These are phyloP conservation scores for Dynastes grantii DNA, from an alignment of 2,888 invertebrate species.

Conservation along the genomic window DNA sequence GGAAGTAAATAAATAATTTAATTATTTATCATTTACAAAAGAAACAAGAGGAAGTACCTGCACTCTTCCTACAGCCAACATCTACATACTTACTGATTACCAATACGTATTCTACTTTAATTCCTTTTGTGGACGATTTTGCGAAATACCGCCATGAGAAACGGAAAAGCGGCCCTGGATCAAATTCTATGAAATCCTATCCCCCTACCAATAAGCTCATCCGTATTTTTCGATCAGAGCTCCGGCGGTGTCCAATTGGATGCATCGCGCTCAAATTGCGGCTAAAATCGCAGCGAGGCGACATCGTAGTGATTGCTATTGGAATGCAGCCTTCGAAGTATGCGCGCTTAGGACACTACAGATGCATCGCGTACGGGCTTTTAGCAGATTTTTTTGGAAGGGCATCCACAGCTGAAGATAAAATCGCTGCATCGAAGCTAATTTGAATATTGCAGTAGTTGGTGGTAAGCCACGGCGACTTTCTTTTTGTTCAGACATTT, in stretches of 20 bases:
- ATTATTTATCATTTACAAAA: too few relatives aligned
- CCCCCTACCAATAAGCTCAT: background rate
- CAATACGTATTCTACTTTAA: too few relatives aligned
- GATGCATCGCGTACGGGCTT: too few relatives aligned
- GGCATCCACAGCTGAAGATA: background rate
- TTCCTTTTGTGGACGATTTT: too few relatives aligned
- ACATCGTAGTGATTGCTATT: too few relatives aligned
- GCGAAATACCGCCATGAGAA: background rate
- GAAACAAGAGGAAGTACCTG: too few relatives aligned
- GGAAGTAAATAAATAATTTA: too few relatives aligned
- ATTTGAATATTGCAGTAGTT: conserved; percentile 17
- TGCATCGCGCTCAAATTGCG: background rate
- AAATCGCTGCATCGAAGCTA: conserved; percentile 12
- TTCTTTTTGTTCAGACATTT: background rate
- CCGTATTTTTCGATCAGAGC: background rate
- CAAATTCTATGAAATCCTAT: background rate
- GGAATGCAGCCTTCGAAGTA: too few relatives aligned
- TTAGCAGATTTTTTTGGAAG: background rate
- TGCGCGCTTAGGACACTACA: too few relatives aligned
- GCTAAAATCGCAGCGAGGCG: background rate
- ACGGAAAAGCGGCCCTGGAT: background rate
- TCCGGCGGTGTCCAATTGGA: background rate
- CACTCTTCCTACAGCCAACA: too few relatives aligned
- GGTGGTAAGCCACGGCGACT: background rate
- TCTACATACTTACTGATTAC: too few relatives aligned